Conservation (phyloP, 2,797 vertebrate genomes). For the Enteromius paludinosus region DNA sequence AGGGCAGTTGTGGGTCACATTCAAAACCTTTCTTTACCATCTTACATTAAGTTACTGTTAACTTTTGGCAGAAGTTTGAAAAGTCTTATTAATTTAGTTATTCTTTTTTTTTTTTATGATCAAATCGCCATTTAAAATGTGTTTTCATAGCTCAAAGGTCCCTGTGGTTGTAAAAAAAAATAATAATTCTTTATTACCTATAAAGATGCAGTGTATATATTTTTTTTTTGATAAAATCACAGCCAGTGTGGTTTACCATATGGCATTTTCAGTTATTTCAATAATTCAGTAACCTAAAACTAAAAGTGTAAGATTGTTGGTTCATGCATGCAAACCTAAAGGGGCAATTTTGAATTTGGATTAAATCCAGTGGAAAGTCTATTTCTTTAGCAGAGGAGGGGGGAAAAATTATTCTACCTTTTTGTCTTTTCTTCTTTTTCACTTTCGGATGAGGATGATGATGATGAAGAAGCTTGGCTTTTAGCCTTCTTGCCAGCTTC, state of each 20-base stretch:
- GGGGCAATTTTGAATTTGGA: not conserved
- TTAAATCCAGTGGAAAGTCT: not conserved
- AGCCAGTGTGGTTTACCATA: not conserved
- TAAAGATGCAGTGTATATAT: not conserved
- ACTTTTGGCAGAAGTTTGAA: not conserved
- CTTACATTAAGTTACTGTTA: not conserved
- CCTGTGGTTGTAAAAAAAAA: not conserved
- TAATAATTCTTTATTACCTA: no score
- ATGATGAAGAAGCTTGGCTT: slow-evolving; percentile 65
- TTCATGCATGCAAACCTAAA: not conserved
- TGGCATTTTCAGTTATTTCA: not conserved
- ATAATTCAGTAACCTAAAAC: not conserved
- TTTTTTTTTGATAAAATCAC: not conserved
- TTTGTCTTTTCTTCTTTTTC: slow-evolving; percentile 74
- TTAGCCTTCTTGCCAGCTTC: slow-evolving; percentile 59
- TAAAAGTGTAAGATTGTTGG: not conserved
- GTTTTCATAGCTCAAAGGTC: not conserved
- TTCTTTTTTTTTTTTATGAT: no score
- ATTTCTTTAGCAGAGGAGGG: not conserved
- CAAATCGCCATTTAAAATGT: not conserved
- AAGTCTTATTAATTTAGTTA: no score
- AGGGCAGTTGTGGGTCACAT: no score
- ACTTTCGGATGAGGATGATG: slow-evolving; percentile 72
- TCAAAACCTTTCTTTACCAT: no score
- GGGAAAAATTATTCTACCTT: slow-evolving; percentile 54